Conservation (phyloP, 2,888 invertebrate genomes). For the Iselma pallidipennis region DNA sequence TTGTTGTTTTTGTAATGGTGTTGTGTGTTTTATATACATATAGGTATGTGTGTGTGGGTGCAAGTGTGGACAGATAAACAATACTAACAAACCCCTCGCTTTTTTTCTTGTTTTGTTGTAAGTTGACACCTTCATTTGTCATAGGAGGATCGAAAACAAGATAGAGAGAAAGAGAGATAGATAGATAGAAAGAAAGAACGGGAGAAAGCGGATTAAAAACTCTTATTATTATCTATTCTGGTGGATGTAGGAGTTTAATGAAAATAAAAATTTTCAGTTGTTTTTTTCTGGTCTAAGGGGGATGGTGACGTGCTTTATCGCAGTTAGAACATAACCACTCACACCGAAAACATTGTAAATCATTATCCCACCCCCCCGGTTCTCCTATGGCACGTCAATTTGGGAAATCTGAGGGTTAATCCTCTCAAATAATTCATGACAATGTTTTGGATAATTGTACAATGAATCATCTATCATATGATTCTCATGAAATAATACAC, state of each 20-base stretch:
- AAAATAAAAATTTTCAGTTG: no score
- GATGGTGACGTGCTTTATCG: background rate
- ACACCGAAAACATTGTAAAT: background rate
- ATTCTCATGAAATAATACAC: no score
- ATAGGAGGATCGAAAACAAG: background rate
- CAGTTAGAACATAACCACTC: background rate
- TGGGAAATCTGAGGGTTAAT: background rate
- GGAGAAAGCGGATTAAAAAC: no score
- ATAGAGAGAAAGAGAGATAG: background rate
- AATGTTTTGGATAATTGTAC: background rate
- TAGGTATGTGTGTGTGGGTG: background rate
- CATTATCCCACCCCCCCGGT: background rate
- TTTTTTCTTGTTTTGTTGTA: background rate
- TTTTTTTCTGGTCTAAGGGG: background rate
- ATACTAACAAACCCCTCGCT: background rate
- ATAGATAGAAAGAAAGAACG: no score
- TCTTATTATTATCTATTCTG: no score
- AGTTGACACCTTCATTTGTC: conserved; percentile 1
- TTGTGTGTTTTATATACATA: background rate
- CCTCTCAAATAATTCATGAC: background rate
- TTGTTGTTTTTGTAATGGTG: background rate
- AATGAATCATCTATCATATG: background rate
- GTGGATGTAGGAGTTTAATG: no score
- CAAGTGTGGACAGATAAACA: background rate
- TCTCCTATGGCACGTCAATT: no score